Percentiles rank a stretch among this genome's conserved stretches.
phyloP scores from a whole-genome alignment of 2,113 vertebrate species.

The Sapayoa aenigma region DNA sequence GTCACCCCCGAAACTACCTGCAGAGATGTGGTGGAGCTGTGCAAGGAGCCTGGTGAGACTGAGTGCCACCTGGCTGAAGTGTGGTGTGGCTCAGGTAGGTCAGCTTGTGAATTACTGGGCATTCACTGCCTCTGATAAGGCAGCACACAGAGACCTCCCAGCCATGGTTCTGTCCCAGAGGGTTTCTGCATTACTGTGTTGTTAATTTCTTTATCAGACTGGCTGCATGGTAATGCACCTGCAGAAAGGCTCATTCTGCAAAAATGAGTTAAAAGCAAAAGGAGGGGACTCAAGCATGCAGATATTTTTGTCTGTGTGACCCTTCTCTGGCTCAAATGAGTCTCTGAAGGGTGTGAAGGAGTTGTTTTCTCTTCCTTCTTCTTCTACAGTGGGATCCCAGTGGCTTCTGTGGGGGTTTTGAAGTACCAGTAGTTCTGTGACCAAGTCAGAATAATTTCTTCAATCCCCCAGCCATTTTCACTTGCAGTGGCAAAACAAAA shows the following conservation, averaged over 20 bases:
- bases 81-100: conserved; percentile 92
- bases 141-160: background rate
- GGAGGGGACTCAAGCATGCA: background rate
- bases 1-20: conserved; percentile 92
- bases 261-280: background rate
- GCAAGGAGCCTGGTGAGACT: conserved; percentile 90
- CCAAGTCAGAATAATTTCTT: background rate
- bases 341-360: background rate
- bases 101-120: background rate
- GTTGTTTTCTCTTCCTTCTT: background rate
- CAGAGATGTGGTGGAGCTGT: conserved; percentile 94
- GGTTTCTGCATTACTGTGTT: background rate
- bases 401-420: background rate
- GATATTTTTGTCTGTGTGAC: background rate
- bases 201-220: background rate
- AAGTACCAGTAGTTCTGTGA: background rate
- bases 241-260: background rate
- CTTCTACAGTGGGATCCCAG: background rate
- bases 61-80: conserved; percentile 93
- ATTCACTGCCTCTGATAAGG: background rate
- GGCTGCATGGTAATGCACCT: fast-evolving
- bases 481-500: background rate
- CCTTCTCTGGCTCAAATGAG: background rate
- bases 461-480: background rate
- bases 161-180: fast-evolving